Evolutionary conservation across 2,797 vertebrate genomes (phyloP), one percentile per base, ranked within the genome.

Genomic region (Hoplostethus mediterraneus): DNA sequence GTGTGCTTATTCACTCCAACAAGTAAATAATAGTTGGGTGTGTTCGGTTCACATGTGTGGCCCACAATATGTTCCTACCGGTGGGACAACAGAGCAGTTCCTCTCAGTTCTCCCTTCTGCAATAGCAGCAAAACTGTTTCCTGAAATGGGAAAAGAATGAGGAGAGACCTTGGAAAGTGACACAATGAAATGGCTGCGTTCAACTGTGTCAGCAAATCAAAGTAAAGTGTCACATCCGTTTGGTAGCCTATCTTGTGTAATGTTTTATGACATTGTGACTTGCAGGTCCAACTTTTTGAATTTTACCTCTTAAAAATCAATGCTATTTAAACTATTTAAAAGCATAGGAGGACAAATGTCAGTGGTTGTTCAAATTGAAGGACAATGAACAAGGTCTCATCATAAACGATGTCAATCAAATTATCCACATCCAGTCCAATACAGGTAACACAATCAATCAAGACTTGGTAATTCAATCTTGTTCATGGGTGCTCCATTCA

Each of bases 1-100:
- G 9, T 4, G 3, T 45, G 10, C 13, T 4, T 12, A 14, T 12
- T 16, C 4, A 52, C 16, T 13, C 13, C 16, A 54, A 30, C 52
- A 53, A 25, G 12, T 31, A 30, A 11, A 25, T 21, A 17, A 59
- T 12, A 0, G 40, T 42, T 42, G 12, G 2, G 4, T 25, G n/a
- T 12, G 31, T 28, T 28, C 28, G 28, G 28, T 28, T 28, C 28
- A 28, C 28, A 59, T 2, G 17, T 13, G 3, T 33, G 13, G 10
- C 38, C 31, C 58, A 44, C 1, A 14, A 0, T 40, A 3, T 60
- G n/a, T 38, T 58, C 85, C 83, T 81, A 95, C 95, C 71, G 90
- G 93, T 16, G 94, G 94, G 30, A 58, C 76, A n/a, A 71, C 5
- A 0, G 94, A 91, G 80, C 95, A 95, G 90, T 95, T 95, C 77